Evolutionary conservation across 1,140 invertebrate genomes (phyloP).

Genomic region (Matsumurasca onukii): DNA sequence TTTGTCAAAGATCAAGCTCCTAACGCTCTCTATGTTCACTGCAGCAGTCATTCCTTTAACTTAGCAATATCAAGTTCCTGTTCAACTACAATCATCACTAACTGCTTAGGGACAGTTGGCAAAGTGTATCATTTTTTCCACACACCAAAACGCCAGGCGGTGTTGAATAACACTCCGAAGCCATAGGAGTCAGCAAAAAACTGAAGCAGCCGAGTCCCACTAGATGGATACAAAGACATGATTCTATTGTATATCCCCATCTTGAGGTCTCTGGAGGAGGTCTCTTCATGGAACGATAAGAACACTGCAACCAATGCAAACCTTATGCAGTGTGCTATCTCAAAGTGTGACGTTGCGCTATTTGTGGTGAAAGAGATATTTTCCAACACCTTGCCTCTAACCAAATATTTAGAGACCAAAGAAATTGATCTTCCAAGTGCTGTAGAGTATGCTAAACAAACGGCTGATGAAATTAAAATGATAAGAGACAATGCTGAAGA

Average conservation of each 20-base stretch:
- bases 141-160: slow-evolving; percentile 12
- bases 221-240: slow-evolving; percentile 26
- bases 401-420: slow-evolving; percentile 11
- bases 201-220: slow-evolving; percentile 16
- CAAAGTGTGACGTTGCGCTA: neutral
- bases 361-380: slow-evolving; percentile 11
- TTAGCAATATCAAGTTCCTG: slow-evolving; percentile 9
- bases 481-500: neutral
- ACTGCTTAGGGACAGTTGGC: slow-evolving; percentile 1
- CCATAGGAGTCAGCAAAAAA: neutral
- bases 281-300: slow-evolving; percentile 17
- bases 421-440: slow-evolving; percentile 12
- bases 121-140: slow-evolving; percentile 10
- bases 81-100: neutral
- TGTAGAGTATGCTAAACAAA: neutral
- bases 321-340: neutral
- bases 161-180: neutral
- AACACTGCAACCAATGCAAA: slow-evolving; percentile 2
- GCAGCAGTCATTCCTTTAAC: slow-evolving; percentile 21
- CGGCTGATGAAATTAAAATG: neutral
- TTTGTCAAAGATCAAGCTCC: slow-evolving; percentile 12
- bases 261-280: slow-evolving; percentile 19
- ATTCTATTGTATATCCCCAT: slow-evolving; percentile 9
- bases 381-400: slow-evolving; percentile 2
- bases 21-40: slow-evolving; percentile 4